Evolutionary conservation across 2,113 vertebrate species (phyloP).

Genomic region (Pseudopodoces humilis): DNA sequence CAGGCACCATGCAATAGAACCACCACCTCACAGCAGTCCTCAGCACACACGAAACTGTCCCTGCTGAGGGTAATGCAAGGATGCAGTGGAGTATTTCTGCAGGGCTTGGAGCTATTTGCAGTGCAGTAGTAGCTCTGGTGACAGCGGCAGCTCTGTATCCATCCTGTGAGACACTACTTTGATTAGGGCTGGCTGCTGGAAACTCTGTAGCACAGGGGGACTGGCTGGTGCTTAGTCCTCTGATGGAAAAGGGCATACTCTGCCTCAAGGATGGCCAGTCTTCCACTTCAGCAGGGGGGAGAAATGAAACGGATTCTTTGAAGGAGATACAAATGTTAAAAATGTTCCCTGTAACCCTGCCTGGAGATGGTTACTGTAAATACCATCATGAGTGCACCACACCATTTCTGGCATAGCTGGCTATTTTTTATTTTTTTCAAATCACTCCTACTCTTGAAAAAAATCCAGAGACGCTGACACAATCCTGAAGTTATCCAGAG

Average conservation of each 20-base stretch:
- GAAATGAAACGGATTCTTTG: not conserved
- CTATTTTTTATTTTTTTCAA: not conserved
- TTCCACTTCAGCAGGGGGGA: not conserved
- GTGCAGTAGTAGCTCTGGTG: not conserved
- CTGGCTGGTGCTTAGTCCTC: not conserved
- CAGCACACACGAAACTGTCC: not conserved
- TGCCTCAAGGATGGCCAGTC: not conserved
- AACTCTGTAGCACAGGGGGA: not conserved
- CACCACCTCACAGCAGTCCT: not conserved
- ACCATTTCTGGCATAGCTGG: not conserved
- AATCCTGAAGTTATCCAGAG: not conserved
- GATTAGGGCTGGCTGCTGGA: not conserved
- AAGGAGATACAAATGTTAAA: not conserved
- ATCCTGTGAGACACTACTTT: not conserved
- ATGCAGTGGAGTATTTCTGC: not conserved
- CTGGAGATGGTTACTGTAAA: not conserved
- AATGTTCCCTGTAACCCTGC: not conserved
- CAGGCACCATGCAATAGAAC: not conserved
- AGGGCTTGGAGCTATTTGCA: not conserved
- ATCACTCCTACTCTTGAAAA: not conserved
- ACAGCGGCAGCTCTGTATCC: rapidly evolving
- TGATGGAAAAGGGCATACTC: rapidly evolving
- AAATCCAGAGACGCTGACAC: constrained; percentile 6
- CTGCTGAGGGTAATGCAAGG: not conserved
- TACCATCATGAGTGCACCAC: not conserved